Evolutionary conservation across 2,888 invertebrate species (phyloP).

Genomic region (Monoplex corrugatus): DNA sequence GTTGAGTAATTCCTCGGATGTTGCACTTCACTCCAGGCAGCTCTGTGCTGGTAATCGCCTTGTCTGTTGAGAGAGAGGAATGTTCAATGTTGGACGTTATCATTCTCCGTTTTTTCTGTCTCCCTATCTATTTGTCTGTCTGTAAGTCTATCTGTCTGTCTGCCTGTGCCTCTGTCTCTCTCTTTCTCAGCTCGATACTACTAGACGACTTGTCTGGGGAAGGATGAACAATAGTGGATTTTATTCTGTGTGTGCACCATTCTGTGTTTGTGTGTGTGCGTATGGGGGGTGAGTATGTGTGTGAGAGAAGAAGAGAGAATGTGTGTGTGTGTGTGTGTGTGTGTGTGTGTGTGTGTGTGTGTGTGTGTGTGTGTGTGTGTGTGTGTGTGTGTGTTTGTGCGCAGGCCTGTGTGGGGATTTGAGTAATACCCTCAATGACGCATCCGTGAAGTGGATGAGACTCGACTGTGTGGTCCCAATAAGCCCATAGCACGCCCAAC

Average conservation of each 20-base stretch:
- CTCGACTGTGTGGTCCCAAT: too few relatives aligned
- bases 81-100: too few relatives aligned
- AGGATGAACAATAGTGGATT: too few relatives aligned
- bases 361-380: too few relatives aligned
- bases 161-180: not conserved
- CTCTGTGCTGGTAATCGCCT: not conserved
- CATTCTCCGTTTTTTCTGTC: not conserved
- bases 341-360: too few relatives aligned
- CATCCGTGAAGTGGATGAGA: too few relatives aligned
- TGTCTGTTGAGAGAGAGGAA: constrained; percentile 2
- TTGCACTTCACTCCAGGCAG: constrained; percentile 14
- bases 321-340: not conserved
- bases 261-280: not conserved
- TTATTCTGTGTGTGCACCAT: not conserved
- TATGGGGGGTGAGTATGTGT: not conserved
- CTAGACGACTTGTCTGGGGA: too few relatives aligned
- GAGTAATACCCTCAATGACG: too few relatives aligned
- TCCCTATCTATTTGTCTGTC: not conserved
- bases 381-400: not conserved
- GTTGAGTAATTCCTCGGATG: constrained; percentile 37
- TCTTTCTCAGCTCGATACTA: not conserved
- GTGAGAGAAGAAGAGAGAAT: not conserved
- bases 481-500: too few relatives aligned
- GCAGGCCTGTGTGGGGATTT: too few relatives aligned
- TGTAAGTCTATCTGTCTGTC: not conserved